Conservation (phyloP, 1,140 invertebrate species). For the Planococcus citri region DNA sequence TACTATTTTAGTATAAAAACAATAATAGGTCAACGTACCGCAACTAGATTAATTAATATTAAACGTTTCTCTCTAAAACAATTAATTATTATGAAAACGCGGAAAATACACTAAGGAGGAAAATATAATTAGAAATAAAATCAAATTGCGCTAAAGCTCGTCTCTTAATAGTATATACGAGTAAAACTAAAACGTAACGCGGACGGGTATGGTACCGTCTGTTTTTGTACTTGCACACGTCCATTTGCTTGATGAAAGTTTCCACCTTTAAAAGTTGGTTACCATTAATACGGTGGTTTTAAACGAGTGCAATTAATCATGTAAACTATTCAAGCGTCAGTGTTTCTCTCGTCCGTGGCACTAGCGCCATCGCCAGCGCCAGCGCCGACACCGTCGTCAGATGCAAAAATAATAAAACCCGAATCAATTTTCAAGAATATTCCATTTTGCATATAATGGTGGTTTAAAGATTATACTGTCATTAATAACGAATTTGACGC, state of each 20-base stretch:
- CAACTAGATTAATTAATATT: slow-evolving; percentile 13
- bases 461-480: slow-evolving; percentile 13
- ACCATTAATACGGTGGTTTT: background rate
- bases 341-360: background rate
- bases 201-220: background rate
- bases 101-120: background rate
- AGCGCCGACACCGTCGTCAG: too few species aligned
- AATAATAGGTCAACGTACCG: slow-evolving; percentile 13
- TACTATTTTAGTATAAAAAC: background rate
- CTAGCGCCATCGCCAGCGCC: too few species aligned
- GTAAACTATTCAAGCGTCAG: background rate
- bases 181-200: background rate
- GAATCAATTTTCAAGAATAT: slow-evolving; percentile 20
- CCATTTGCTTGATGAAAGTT: slow-evolving; percentile 16
- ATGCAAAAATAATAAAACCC: slow-evolving; percentile 15
- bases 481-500: slow-evolving; percentile 18
- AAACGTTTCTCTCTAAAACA: slow-evolving; percentile 15
- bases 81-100: slow-evolving; percentile 13
- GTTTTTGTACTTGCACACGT: background rate
- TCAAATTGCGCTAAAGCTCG: slow-evolving; percentile 13
- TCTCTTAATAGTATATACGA: too few species aligned
- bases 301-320: slow-evolving; percentile 19
- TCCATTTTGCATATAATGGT: background rate
- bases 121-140: slow-evolving; percentile 19
- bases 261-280: background rate